These are phyloP conservation scores for Sminthurides bifidus DNA, from an alignment of 1,140 invertebrate species.

Conservation along the genomic window DNA sequence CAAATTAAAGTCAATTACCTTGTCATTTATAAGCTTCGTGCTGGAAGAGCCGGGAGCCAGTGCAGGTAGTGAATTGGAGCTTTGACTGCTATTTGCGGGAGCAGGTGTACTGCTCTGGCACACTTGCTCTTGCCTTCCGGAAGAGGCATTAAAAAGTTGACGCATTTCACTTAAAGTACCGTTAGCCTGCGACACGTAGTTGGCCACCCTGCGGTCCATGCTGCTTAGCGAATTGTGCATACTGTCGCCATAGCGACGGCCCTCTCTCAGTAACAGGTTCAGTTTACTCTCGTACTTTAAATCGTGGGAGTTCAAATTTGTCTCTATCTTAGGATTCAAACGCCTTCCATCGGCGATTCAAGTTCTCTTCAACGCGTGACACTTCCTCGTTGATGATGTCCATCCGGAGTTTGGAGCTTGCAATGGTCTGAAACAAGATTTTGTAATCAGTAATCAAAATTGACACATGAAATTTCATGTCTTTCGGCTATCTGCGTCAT, in stretches of 20 bases:
- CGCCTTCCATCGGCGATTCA: constrained; percentile 27
- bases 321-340: constrained; percentile 23
- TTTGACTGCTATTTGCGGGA: no score
- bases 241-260: constrained; percentile 19
- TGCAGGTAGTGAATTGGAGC: no score
- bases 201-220: constrained; percentile 4
- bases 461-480: background rate
- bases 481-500: background rate
- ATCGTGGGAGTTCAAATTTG: background rate
- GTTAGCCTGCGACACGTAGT: no score
- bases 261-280: constrained; percentile 23
- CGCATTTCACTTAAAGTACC: no score
- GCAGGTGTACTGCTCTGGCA: no score
- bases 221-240: background rate
- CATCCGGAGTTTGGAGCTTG: constrained; percentile 18
- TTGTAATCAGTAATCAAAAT: background rate
- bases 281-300: constrained; percentile 23
- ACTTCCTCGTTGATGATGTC: constrained; percentile 24
- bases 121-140: no score
- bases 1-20: no score
- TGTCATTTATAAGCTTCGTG: no score
- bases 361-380: constrained; percentile 22
- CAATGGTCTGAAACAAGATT: constrained; percentile 5
- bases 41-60: no score
- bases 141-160: no score